Evolutionary conservation across 1,140 invertebrate species (phyloP).

Genomic region (Drosophila obscura): DNA sequence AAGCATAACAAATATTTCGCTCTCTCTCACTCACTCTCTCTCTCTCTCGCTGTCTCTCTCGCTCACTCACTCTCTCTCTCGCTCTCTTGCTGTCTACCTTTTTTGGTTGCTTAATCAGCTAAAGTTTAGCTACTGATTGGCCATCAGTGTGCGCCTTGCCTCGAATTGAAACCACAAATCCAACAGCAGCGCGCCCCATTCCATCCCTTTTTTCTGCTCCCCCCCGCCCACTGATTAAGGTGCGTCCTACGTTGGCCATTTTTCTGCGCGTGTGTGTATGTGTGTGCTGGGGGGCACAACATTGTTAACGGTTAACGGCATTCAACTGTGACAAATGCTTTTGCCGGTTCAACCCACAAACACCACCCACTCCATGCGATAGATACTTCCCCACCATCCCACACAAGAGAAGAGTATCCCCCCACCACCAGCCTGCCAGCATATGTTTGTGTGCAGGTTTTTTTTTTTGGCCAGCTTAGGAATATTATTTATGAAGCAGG

Average conservation of each 20-base stretch:
- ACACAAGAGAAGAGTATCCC: background rate
- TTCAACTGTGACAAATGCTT: constrained; percentile 80
- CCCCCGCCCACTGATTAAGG: constrained; percentile 68
- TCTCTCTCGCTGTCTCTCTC: too few relatives aligned
- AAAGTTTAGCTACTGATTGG: constrained; percentile 41
- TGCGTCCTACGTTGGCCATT: constrained; percentile 39
- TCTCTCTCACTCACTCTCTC: too few relatives aligned
- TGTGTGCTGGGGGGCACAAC: constrained; percentile 30
- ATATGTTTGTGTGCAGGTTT: constrained; percentile 66
- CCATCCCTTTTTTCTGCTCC: constrained; percentile 43
- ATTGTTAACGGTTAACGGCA: constrained; percentile 79
- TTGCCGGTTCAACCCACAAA: constrained; percentile 63
- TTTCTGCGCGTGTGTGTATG: constrained; percentile 12
- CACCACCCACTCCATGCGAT: constrained; percentile 19
- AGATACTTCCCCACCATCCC: constrained; percentile 19
- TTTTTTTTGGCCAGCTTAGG: constrained; percentile 60
- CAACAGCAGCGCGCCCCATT: background rate
- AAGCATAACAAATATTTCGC: constrained; percentile 2
- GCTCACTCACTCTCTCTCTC: too few relatives aligned
- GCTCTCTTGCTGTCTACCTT: too few relatives aligned
- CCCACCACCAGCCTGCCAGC: constrained; percentile 33
- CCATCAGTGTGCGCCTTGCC: constrained; percentile 52
- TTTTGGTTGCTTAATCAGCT: constrained; percentile 59
- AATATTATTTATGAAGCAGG: constrained; percentile 79
- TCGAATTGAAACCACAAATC: constrained; percentile 30